These are phyloP conservation scores for Herminia tarsipennalis DNA, from an alignment of 2,888 invertebrate genomes.

Conservation along the genomic window DNA sequence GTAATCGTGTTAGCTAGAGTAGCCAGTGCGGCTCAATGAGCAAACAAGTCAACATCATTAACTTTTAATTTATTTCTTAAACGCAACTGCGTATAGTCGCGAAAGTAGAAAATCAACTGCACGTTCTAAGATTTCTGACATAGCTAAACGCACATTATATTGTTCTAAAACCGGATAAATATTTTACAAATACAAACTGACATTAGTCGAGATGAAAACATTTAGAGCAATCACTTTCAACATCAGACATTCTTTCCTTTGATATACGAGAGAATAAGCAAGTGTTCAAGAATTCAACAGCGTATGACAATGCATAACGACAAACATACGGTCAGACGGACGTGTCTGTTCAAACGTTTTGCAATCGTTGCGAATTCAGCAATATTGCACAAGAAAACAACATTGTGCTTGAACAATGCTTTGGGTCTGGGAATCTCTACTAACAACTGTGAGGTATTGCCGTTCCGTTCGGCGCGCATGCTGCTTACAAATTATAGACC, in stretches of 20 bases:
- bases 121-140: not conserved
- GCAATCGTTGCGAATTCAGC: conserved; percentile 77
- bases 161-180: not conserved
- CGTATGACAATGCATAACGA: conserved; percentile 64
- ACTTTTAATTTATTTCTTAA: not conserved
- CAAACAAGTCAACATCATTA: too few relatives aligned
- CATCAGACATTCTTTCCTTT: conserved; percentile 15
- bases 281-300: conserved; percentile 54
- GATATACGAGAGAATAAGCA: conserved; percentile 26
- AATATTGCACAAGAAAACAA: conserved; percentile 78
- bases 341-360: conserved; percentile 66
- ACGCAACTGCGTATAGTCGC: not conserved
- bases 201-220: not conserved
- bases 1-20: too few relatives aligned
- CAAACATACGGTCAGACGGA: conserved; percentile 64
- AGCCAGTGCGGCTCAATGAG: too few relatives aligned
- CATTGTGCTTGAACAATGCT: conserved; percentile 77
- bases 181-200: not conserved
- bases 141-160: not conserved
- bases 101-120: not conserved
- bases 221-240: conserved; percentile 13
- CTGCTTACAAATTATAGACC: conserved; percentile 19
- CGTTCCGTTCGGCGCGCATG: conserved; percentile 34
- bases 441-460: conserved; percentile 55
- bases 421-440: conserved; percentile 66